phyloP scores from a whole-genome alignment of 2,113 vertebrate species.

The Lophura nycthemera region DNA sequence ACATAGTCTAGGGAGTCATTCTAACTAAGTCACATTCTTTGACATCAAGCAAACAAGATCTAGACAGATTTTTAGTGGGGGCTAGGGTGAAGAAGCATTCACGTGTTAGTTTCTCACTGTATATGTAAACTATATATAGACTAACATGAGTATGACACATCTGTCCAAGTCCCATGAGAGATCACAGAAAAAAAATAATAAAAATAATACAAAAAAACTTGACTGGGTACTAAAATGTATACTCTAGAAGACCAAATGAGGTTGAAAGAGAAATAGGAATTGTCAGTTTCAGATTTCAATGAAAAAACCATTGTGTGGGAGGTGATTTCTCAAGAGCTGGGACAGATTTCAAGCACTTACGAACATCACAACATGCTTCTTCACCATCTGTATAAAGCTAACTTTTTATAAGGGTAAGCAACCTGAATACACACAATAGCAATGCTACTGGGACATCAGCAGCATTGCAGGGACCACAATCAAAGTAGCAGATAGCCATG shows the following conservation, averaged over 20 bases:
- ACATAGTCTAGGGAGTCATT: background rate
- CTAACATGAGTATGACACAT: background rate
- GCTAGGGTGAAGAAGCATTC: background rate
- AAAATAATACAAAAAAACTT: background rate
- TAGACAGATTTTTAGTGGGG: background rate
- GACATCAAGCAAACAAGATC: background rate
- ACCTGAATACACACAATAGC: background rate
- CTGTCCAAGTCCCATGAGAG: background rate
- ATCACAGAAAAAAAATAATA: background rate
- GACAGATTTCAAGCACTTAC: background rate
- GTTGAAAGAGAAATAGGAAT: background rate
- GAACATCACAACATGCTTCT: background rate
- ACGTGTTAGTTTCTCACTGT: background rate
- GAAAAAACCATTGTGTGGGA: background rate
- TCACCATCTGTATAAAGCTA: background rate
- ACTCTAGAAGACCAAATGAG: background rate
- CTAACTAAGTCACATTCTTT: background rate
- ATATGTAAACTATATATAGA: background rate
- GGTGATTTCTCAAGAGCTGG: background rate
- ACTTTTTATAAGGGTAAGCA: background rate
- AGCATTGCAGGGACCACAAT: background rate
- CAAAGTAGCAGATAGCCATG: background rate
- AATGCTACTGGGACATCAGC: background rate
- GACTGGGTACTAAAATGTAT: background rate
- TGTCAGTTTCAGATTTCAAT: background rate